These are phyloP conservation scores for Urocitellus parryii DNA, from an alignment of 2,113 vertebrate genomes.

Conservation along the genomic window DNA sequence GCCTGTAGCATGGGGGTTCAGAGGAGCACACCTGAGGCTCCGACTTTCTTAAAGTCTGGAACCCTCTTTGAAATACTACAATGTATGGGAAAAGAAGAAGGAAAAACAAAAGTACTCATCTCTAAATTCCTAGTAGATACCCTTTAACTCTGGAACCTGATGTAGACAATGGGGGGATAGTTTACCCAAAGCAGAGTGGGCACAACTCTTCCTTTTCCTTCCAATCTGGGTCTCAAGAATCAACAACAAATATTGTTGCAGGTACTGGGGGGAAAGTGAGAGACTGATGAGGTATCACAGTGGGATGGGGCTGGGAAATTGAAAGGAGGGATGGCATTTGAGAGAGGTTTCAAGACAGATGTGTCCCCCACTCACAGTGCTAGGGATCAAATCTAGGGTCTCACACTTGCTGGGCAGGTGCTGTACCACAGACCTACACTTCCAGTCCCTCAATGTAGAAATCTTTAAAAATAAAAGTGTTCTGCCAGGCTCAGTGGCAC, in stretches of 20 bases:
- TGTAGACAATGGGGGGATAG: not conserved
- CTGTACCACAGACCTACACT: not conserved
- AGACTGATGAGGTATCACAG: not conserved
- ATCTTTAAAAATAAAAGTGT: too few relatives aligned
- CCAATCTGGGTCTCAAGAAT: not conserved
- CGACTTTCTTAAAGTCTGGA: not conserved
- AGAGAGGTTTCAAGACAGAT: not conserved
- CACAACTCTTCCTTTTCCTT: not conserved
- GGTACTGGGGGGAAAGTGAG: not conserved
- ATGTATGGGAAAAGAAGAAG: not conserved
- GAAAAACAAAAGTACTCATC: not conserved
- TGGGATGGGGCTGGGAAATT: not conserved
- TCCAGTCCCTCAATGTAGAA: too few relatives aligned
- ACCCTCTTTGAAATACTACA: not conserved
- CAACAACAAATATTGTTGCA: not conserved
- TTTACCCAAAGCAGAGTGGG: not conserved
- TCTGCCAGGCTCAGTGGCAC: too few relatives aligned
- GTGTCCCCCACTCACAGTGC: not conserved
- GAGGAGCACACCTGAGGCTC: accelerated
- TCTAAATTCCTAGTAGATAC: not conserved
- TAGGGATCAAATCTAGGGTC: too few relatives aligned
- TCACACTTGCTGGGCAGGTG: not conserved
- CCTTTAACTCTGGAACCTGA: not conserved
- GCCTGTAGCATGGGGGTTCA: not conserved
- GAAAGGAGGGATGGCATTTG: not conserved